These are phyloP conservation scores for Tringa solitaria DNA, from an alignment of 2,113 vertebrate genomes.

Conservation along the genomic window DNA sequence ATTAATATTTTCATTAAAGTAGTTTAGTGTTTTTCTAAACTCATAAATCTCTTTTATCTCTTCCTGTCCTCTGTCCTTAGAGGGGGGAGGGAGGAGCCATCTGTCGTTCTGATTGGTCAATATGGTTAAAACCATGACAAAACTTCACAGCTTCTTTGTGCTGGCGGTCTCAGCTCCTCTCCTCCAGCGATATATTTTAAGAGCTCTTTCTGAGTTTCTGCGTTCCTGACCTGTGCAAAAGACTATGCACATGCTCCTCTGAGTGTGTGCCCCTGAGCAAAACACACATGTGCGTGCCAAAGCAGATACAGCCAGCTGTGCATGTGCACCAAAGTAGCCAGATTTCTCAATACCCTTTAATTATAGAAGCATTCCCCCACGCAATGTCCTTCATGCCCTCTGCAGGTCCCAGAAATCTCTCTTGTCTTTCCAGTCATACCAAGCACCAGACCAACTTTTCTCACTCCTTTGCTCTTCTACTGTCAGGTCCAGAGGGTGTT, in stretches of 20 bases:
- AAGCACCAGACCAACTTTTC: not conserved
- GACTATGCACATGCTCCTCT: rapidly evolving
- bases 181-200: not conserved
- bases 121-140: not conserved
- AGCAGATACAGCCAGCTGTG: not conserved
- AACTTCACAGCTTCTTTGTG: not conserved
- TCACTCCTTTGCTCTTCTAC: not conserved
- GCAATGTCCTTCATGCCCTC: not conserved
- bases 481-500: not conserved
- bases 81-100: too few relatives aligned
- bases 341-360: not conserved
- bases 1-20: too few relatives aligned
- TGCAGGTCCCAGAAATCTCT: not conserved
- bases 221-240: not conserved
- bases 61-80: too few relatives aligned
- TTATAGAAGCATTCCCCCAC: not conserved
- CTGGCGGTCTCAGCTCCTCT: not conserved
- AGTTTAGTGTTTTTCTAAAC: too few relatives aligned
- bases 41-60: too few relatives aligned
- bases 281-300: not conserved
- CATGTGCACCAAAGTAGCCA: rapidly evolving
- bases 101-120: too few relatives aligned
- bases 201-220: not conserved
- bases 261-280: not conserved
- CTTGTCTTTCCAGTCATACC: not conserved